phyloP scores from a whole-genome alignment of 2,797 vertebrate genomes.

The Neosilurus hyrtlii region DNA sequence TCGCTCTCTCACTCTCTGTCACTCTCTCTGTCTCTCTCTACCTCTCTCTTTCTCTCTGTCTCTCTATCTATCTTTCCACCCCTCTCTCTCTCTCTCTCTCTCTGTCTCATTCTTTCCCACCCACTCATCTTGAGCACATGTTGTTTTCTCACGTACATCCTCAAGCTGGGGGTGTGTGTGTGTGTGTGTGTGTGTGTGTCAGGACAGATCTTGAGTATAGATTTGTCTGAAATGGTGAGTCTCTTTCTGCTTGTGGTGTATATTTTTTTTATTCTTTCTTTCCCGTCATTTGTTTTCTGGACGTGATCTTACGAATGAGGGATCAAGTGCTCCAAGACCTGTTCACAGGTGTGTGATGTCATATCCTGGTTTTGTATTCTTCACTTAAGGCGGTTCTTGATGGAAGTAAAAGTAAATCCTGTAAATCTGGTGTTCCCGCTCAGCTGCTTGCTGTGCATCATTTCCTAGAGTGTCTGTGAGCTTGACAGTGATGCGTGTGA shows the following conservation, averaged over 20 bases:
- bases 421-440: background rate
- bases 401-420: background rate
- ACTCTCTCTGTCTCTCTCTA: slow-evolving; percentile 1
- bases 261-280: slow-evolving; percentile 8
- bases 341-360: background rate
- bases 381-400: background rate
- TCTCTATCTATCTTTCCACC: slow-evolving; percentile 3
- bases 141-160: background rate
- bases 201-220: background rate
- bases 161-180: background rate
- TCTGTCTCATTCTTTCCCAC: slow-evolving; percentile 4
- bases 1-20: too few relatives aligned
- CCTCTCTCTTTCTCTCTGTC: background rate
- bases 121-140: background rate
- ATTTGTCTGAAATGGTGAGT: background rate
- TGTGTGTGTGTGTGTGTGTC: background rate
- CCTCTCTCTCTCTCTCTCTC: slow-evolving; percentile 14
- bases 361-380: background rate
- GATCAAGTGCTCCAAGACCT: background rate
- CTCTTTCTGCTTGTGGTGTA: background rate
- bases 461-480: background rate
- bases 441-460: too few relatives aligned
- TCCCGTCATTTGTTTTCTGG: background rate
- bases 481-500: background rate
- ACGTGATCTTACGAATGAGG: background rate